These are phyloP conservation scores for Phlogophora meticulosa DNA, from an alignment of 2,888 invertebrate species.

Conservation along the genomic window DNA sequence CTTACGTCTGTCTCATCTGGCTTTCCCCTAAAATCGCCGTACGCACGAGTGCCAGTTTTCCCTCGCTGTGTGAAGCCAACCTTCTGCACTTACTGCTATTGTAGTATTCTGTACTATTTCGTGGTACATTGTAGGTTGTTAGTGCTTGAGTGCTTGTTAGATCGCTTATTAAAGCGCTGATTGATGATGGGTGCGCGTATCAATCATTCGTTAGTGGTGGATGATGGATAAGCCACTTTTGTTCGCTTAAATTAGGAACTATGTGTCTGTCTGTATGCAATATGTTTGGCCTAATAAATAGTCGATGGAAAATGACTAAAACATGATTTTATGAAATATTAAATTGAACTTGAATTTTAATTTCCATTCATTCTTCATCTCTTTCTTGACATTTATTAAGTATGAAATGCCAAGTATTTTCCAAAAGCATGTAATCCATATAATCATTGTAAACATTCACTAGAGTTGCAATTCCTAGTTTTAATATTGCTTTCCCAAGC, in stretches of 20 bases:
- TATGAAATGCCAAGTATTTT: background rate
- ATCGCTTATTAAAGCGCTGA: conserved; percentile 33
- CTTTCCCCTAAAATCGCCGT: too few relatives aligned
- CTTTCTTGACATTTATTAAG: background rate
- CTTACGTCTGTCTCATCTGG: too few relatives aligned
- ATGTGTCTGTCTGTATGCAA: background rate
- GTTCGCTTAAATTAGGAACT: conserved; percentile 1
- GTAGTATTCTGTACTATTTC: too few relatives aligned
- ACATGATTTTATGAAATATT: background rate
- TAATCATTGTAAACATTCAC: conserved; percentile 1
- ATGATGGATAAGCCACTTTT: conserved; percentile 5
- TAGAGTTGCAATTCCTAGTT: background rate
- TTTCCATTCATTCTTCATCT: background rate
- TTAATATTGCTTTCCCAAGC: background rate
- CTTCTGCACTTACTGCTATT: conserved; percentile 15
- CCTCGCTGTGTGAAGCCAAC: background rate
- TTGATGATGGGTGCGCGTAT: conserved; percentile 21
- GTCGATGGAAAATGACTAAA: background rate
- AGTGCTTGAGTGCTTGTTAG: conserved; percentile 13
- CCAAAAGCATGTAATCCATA: background rate
- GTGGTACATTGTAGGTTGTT: background rate
- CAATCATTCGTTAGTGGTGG: conserved; percentile 21
- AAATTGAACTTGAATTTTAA: background rate
- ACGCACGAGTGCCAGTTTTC: background rate
- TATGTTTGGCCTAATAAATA: background rate